Percentiles rank a stretch among this genome's conserved stretches.
Conservation (phyloP, 2,797 vertebrate species). For the Sebastes dallii region DNA sequence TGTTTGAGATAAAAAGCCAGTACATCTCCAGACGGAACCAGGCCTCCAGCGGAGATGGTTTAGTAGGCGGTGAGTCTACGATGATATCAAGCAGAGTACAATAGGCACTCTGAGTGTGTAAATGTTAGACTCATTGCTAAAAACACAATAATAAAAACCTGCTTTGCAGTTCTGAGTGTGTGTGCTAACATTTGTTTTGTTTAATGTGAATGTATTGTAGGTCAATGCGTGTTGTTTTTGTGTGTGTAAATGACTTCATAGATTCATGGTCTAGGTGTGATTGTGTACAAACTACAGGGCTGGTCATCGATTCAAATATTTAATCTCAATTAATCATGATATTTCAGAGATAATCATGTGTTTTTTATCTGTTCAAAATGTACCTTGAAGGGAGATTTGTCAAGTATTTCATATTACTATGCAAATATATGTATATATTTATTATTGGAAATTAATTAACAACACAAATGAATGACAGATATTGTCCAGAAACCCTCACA, state of each 20-base stretch:
- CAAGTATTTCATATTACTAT: too few relatives aligned
- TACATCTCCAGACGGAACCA: constrained; percentile 37
- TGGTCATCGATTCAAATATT: too few relatives aligned
- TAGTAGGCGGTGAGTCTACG: constrained; percentile 32
- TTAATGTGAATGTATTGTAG: background rate
- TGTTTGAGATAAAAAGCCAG: constrained; percentile 22
- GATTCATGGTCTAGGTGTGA: background rate
- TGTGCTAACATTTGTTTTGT: constrained; percentile 3
- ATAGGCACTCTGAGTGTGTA: background rate
- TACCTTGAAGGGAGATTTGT: too few relatives aligned
- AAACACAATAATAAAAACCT: constrained; percentile 6
- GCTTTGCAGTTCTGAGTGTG: background rate
- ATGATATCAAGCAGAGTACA: constrained; percentile 29
- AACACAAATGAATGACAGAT: too few relatives aligned
- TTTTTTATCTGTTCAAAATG: too few relatives aligned
- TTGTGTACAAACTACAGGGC: background rate
- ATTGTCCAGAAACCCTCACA: too few relatives aligned
- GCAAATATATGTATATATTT: too few relatives aligned
- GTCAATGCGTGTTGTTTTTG: background rate
- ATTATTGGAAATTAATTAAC: too few relatives aligned
- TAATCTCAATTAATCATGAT: too few relatives aligned
- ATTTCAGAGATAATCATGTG: too few relatives aligned
- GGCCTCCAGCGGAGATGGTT: constrained; percentile 45
- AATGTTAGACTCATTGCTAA: constrained; percentile 1
- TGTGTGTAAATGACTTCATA: constrained; percentile 9